These are phyloP conservation scores for Matsumurasca onukii DNA, from an alignment of 1,140 invertebrate genomes.

Conservation along the genomic window DNA sequence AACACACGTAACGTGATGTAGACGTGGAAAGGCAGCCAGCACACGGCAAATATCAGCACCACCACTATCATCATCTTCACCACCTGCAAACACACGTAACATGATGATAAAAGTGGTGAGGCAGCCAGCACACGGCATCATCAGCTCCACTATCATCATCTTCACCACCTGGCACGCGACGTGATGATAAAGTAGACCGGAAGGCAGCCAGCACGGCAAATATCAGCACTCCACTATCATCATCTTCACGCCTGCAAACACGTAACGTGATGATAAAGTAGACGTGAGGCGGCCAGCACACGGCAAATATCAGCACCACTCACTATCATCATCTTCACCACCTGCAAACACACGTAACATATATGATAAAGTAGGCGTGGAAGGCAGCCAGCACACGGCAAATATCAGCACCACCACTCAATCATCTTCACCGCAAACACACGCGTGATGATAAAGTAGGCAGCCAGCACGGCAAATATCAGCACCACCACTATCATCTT, in stretches of 20 bases:
- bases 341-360: constrained; percentile 65
- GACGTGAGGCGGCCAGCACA: constrained; percentile 90
- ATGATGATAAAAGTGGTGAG: constrained; percentile 87
- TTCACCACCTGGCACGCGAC: constrained; percentile 74
- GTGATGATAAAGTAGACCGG: neutral
- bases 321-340: neutral
- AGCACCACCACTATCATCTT: constrained; percentile 44
- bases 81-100: too few relatives aligned
- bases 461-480: constrained; percentile 72
- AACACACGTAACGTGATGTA: constrained; percentile 55
- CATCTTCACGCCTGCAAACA: too few relatives aligned
- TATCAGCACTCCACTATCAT: neutral
- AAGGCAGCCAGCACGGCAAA: neutral
- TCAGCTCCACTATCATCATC: constrained; percentile 90
- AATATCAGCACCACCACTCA: constrained; percentile 84
- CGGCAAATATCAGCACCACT: constrained; percentile 81
- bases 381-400: constrained; percentile 91
- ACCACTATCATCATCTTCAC: constrained; percentile 78
- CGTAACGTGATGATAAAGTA: constrained; percentile 89
- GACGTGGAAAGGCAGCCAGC: too few relatives aligned
- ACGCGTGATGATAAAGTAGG: constrained; percentile 72
- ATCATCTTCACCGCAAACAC: constrained; percentile 93
- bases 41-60: too few relatives aligned
- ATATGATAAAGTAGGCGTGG: constrained; percentile 88
- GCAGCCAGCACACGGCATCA: constrained; percentile 91